These are phyloP conservation scores for Gephyroberyx darwinii DNA, from an alignment of 2,797 vertebrate species.

Conservation along the genomic window DNA sequence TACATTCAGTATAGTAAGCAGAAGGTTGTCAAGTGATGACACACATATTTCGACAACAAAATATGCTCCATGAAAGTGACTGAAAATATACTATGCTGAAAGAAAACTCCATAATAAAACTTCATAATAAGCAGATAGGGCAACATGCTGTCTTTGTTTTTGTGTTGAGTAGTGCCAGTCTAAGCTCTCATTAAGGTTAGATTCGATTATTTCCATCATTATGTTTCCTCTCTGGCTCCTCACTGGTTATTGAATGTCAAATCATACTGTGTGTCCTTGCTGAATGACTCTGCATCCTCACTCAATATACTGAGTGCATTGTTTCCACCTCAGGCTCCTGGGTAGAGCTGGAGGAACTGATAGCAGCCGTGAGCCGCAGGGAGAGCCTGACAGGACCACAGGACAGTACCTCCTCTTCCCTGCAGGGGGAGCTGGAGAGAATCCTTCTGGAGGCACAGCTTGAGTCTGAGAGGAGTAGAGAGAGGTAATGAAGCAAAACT, in stretches of 20 bases:
- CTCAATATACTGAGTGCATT: not conserved
- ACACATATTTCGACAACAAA: not conserved
- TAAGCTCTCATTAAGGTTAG: too few species aligned
- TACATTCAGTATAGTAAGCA: too few species aligned
- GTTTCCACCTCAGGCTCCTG: constrained; percentile 76
- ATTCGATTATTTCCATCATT: constrained; percentile 5
- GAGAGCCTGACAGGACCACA: constrained; percentile 73
- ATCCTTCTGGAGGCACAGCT: constrained; percentile 82
- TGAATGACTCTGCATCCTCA: constrained; percentile 5
- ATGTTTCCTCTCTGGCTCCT: constrained; percentile 1
- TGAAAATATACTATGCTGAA: not conserved
- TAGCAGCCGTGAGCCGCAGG: constrained; percentile 69
- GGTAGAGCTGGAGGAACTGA: constrained; percentile 82
- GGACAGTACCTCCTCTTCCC: constrained; percentile 72
- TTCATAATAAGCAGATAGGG: not conserved
- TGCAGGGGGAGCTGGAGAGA: constrained; percentile 83
- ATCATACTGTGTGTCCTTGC: not conserved
- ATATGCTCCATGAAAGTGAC: not conserved
- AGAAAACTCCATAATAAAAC: not conserved
- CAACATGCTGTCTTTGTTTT: not conserved
- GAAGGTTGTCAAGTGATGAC: not conserved
- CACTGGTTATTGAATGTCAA: not conserved
- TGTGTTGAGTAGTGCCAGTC: not conserved
- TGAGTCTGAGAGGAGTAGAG: constrained; percentile 79
- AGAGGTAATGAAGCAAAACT: constrained; percentile 61